Conservation (phyloP, 2,888 invertebrate species). For the Rhingia campestris region DNA sequence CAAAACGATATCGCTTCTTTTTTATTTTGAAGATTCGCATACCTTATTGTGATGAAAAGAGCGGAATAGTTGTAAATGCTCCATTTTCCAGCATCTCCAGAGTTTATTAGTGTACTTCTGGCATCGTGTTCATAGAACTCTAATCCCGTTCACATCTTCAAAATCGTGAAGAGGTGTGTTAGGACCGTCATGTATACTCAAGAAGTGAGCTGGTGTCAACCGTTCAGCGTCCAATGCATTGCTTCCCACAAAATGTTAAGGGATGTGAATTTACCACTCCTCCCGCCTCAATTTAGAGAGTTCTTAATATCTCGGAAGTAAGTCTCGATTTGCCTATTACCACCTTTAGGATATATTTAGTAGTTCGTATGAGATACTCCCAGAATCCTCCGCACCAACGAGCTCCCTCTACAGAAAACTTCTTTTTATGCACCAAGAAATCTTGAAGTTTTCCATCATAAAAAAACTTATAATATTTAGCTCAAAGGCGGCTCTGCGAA, state of each 20-base stretch:
- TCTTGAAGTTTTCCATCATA: too few relatives aligned
- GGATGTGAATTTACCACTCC: slow-evolving; percentile 10
- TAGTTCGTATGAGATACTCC: slow-evolving; percentile 1
- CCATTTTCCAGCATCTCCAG: slow-evolving; percentile 5
- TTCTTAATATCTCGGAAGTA: slow-evolving; percentile 3
- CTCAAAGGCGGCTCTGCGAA: slow-evolving; percentile 6
- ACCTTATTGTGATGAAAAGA: too few relatives aligned
- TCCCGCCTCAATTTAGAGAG: slow-evolving; percentile 7
- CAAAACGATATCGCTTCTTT: too few relatives aligned
- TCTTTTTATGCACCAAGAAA: too few relatives aligned
- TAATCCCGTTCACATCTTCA: neutral
- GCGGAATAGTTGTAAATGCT: slow-evolving; percentile 2
- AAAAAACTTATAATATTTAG: too few relatives aligned
- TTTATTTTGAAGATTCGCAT: too few relatives aligned
- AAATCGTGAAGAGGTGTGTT: neutral
- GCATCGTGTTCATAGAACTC: neutral
- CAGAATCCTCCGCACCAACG: too few relatives aligned
- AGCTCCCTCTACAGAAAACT: too few relatives aligned
- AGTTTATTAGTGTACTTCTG: slow-evolving; percentile 10
- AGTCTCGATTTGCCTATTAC: slow-evolving; percentile 9
- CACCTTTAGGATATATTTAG: neutral
- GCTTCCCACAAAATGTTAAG: neutral
- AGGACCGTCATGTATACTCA: neutral
- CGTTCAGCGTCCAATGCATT: slow-evolving; percentile 8
- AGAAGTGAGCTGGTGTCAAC: neutral